Evolutionary conservation across 2,888 invertebrate species (phyloP).

Genomic region (Heteromurus nitidus): DNA sequence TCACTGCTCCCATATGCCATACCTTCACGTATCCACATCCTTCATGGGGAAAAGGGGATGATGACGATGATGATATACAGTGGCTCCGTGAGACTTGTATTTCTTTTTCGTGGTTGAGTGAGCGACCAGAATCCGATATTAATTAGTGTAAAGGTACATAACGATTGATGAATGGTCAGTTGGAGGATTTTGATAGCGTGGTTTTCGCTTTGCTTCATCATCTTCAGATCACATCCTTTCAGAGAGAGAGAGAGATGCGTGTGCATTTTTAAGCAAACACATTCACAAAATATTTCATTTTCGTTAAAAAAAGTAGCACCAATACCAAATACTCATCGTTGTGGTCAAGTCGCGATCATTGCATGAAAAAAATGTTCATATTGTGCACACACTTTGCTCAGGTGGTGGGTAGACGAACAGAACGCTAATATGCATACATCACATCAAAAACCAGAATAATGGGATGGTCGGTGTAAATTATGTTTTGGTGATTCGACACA

Average conservation of each 20-base stretch:
- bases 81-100: slow-evolving; percentile 67
- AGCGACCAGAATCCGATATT: slow-evolving; percentile 67
- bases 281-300: neutral
- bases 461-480: slow-evolving; percentile 63
- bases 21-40: slow-evolving; percentile 43
- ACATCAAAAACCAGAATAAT: slow-evolving; percentile 64
- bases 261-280: neutral
- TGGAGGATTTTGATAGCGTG: slow-evolving; percentile 50
- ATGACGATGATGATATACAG: slow-evolving; percentile 61
- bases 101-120: slow-evolving; percentile 64
- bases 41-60: neutral
- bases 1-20: slow-evolving; percentile 67
- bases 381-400: too few relatives aligned
- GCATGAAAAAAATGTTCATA: too few relatives aligned
- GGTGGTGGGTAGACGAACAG: too few relatives aligned
- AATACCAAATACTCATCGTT: neutral
- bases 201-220: slow-evolving; percentile 15
- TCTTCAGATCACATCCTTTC: neutral
- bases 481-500: slow-evolving; percentile 62
- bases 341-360: neutral
- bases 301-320: neutral
- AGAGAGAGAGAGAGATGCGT: neutral
- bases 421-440: too few relatives aligned
- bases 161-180: slow-evolving; percentile 67
- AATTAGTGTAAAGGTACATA: slow-evolving; percentile 63